Conservation (phyloP, 2,888 invertebrate species). For the Pristionchus entomophagus region DNA sequence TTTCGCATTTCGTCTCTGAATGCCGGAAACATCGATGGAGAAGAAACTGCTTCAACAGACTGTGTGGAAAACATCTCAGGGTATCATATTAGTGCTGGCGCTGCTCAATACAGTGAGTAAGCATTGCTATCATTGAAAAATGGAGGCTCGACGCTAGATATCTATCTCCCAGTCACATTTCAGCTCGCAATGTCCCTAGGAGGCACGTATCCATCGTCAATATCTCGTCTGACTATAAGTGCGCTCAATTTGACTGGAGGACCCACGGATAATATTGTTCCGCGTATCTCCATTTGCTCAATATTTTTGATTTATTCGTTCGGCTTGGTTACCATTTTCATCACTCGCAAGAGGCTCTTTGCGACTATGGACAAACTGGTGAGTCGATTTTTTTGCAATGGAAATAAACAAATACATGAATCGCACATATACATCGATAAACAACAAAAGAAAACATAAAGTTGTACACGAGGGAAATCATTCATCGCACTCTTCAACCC, state of each 20-base stretch:
- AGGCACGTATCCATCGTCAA: neutral
- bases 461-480: too few species aligned
- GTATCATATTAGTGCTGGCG: neutral
- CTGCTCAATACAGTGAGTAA: neutral
- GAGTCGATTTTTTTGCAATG: neutral
- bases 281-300: neutral
- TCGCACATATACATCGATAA: too few species aligned
- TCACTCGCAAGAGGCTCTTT: neutral
- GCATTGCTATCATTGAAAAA: neutral
- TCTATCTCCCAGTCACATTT: too few species aligned
- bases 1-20: neutral
- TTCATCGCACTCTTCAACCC: too few species aligned
- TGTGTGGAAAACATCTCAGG: neutral
- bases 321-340: neutral
- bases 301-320: neutral
- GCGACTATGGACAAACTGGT: neutral
- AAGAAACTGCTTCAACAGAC: neutral
- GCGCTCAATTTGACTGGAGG: neutral
- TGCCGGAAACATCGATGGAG: neutral
- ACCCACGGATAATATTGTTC: neutral
- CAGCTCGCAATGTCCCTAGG: neutral
- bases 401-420: too few species aligned
- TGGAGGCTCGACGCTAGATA: too few species aligned
- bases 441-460: too few species aligned
- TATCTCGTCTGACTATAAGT: neutral